Percentiles rank a stretch among this genome's conserved stretches.
phyloP scores from a whole-genome alignment of 1,140 invertebrate genomes.

The Eumeta japonica region DNA sequence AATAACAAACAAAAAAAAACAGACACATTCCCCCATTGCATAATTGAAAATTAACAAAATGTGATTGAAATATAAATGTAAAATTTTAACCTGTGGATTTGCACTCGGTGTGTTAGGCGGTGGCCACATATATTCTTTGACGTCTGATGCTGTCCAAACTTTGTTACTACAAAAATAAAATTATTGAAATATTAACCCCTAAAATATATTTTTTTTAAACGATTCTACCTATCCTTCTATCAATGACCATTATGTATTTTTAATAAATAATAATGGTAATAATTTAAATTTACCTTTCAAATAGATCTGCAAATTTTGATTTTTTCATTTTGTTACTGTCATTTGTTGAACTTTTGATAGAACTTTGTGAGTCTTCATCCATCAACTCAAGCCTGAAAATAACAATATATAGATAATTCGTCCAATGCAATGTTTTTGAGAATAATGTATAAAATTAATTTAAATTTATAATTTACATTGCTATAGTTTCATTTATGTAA shows the following conservation, averaged over 20 bases:
- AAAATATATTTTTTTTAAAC: too few relatives aligned
- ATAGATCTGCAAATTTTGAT: slow-evolving; percentile 72
- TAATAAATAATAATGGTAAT: slow-evolving; percentile 8
- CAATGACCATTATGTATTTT: too few relatives aligned
- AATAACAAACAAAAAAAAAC: too few relatives aligned
- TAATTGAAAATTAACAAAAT: too few relatives aligned
- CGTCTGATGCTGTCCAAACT: slow-evolving; percentile 78
- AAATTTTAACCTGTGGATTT: too few relatives aligned
- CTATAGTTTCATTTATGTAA: not conserved
- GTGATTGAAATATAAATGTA: too few relatives aligned
- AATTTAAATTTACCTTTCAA: slow-evolving; percentile 63
- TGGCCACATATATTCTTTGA: slow-evolving; percentile 95
- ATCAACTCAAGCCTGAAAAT: slow-evolving; percentile 57
- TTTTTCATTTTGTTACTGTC: slow-evolving; percentile 69
- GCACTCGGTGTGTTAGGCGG: slow-evolving; percentile 59
- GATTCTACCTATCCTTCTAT: too few relatives aligned
- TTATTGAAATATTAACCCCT: too few relatives aligned
- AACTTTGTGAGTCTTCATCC: slow-evolving; percentile 78
- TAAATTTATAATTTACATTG: not conserved
- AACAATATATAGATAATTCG: not conserved
- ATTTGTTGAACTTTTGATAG: slow-evolving; percentile 69
- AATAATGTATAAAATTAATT: not conserved
- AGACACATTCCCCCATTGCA: too few relatives aligned
- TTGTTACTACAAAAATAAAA: slow-evolving; percentile 52
- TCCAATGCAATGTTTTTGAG: not conserved